Percentiles rank a stretch among this genome's conserved stretches.
These are phyloP conservation scores for Pseudomyrmex flavicornis DNA, from an alignment of 1,140 invertebrate genomes.

Conservation along the genomic window DNA sequence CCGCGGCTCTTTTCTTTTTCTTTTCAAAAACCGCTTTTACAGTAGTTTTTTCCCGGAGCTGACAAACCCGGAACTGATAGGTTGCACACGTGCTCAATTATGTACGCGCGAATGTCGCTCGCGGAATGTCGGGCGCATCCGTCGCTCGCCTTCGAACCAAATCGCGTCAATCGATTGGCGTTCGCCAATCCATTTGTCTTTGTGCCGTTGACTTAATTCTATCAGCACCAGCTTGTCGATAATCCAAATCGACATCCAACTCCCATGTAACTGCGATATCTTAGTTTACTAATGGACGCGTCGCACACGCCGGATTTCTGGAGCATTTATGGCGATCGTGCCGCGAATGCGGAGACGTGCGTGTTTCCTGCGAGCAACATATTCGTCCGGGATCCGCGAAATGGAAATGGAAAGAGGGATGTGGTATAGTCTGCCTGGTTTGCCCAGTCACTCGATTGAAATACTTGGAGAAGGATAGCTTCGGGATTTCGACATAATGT, in stretches of 20 bases:
- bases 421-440: neutral
- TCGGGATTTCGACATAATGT: slow-evolving; percentile 52
- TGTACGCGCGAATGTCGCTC: neutral
- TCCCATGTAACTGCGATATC: slow-evolving; percentile 30
- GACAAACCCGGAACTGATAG: too few relatives aligned
- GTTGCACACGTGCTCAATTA: neutral
- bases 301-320: slow-evolving; percentile 41
- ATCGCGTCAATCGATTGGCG: slow-evolving; percentile 1
- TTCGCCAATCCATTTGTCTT: slow-evolving; percentile 20
- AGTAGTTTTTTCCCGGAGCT: too few relatives aligned
- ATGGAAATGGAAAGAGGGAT: slow-evolving; percentile 20
- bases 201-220: slow-evolving; percentile 20
- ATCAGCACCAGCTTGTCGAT: slow-evolving; percentile 31
- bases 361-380: slow-evolving; percentile 40
- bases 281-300: slow-evolving; percentile 50
- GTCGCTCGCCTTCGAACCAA: neutral
- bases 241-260: slow-evolving; percentile 22
- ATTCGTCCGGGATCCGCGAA: slow-evolving; percentile 30
- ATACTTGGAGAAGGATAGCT: slow-evolving; percentile 58
- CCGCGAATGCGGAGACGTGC: slow-evolving; percentile 60
- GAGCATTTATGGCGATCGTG: slow-evolving; percentile 72
- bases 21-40: too few relatives aligned
- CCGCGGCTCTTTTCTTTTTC: neutral
- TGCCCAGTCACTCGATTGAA: slow-evolving; percentile 58
- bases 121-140: neutral